A percentile compares a stretch with the other conserved stretches of the same genome.
Conservation (phyloP, 2,797 vertebrate genomes). For the Spinibarbus caldwelli region DNA sequence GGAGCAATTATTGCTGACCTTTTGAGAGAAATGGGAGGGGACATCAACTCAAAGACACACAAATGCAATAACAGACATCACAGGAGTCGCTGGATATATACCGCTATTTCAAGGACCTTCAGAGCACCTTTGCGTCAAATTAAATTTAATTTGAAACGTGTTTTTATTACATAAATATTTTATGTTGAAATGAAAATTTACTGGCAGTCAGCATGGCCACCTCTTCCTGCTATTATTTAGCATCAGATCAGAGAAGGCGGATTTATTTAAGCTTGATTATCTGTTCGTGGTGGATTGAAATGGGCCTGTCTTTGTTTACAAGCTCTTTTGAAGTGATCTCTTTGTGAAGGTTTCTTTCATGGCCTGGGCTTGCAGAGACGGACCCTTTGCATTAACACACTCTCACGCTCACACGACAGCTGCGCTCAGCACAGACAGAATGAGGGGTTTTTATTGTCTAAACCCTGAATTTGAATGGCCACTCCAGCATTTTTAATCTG, state of each 20-base stretch:
- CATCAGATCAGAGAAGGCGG: conserved; percentile 30
- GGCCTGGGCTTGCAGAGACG: conserved; percentile 67
- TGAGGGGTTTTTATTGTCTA: conserved; percentile 63
- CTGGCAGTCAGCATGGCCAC: conserved; percentile 46
- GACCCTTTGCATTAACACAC: conserved; percentile 59
- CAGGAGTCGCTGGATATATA: conserved; percentile 57
- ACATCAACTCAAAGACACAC: conserved; percentile 50
- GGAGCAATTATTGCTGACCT: conserved; percentile 70
- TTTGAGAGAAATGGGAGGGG: conserved; percentile 61
- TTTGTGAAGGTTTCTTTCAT: conserved; percentile 77
- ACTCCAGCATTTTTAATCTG: conserved; percentile 56
- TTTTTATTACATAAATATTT: conserved; percentile 76
- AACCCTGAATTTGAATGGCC: conserved; percentile 69
- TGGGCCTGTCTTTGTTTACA: conserved; percentile 76
- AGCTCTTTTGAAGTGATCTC: conserved; percentile 83
- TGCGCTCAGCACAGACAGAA: conserved; percentile 68
- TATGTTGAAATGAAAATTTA: conserved; percentile 70
- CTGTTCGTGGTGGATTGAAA: conserved; percentile 73
- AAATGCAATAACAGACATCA: conserved; percentile 64
- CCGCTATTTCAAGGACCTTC: conserved; percentile 69
- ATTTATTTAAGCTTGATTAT: conserved; percentile 80
- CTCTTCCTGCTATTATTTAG: conserved; percentile 58
- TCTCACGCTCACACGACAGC: conserved; percentile 70
- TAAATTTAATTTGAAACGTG: conserved; percentile 77
- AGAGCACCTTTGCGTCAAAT: conserved; percentile 68